Evolutionary conservation across 2,888 invertebrate genomes (phyloP), one percentile per base, ranked within the genome.

Genomic region (Uloborus plumipes): DNA sequence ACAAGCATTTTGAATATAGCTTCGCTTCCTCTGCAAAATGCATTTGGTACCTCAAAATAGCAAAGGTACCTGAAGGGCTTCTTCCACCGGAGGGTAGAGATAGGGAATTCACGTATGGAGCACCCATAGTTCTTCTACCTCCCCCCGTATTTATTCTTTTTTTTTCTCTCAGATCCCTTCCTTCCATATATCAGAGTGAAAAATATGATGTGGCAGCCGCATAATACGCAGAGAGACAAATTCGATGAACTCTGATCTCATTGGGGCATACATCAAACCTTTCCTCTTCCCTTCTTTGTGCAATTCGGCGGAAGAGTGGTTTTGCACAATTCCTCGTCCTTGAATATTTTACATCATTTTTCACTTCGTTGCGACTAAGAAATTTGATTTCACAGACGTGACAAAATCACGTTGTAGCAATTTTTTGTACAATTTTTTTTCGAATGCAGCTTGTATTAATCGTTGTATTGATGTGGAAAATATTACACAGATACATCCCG

Each of bases 1-100:
- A 77, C 77, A 77, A 77, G 77, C 51, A 77, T 70, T 70, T 77
- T 69, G 51, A 61, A 76, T 74, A 65, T 64, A 55, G 50, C 49
- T 76, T 39, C 53, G 50, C 55, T 69, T 66, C 53, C 53, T 50
- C 50, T 39, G 67, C 65, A 69, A 76, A 76, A 76, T 39, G 53
- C 69, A 69, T 55, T 76, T 76, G 64, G 64, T 66, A 65, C 73
- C 53, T 75, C 75, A 39, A 39, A 39, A 39, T 39, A 39, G 39
- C 39, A 9, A 39, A 39, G 39, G 39, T 39, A 39, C 39, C 39
- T 39, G 39, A 39, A 39, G 39, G 39, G 39, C 39, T 1, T 39
- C 39, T 39, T 39, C 39, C 39, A 11, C 39, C 39, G 39, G 39
- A 39, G 39, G 39, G 9, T 39, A 39, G 39, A 39, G 39, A 39